Conservation (phyloP, 2,113 vertebrate genomes). For the Bubo scandiacus region DNA sequence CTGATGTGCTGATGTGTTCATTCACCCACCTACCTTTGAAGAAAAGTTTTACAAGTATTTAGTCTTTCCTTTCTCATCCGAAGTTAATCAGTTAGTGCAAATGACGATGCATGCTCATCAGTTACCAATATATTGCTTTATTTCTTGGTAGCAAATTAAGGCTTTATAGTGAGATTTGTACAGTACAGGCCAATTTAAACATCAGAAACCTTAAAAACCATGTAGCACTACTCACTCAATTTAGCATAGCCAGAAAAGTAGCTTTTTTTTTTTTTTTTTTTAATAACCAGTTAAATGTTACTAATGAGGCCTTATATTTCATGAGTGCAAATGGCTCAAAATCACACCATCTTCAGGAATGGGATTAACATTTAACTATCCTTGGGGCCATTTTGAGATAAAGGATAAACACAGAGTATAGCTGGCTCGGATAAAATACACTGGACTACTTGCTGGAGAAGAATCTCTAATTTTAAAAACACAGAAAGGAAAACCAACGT, state of each 20-base stretch:
- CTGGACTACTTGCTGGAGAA: not conserved
- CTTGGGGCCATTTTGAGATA: not conserved
- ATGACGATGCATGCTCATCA: not conserved
- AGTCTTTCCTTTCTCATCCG: not conserved
- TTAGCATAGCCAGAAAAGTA: slow-evolving; percentile 71
- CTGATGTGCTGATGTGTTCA: not conserved
- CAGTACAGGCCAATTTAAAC: slow-evolving; percentile 78
- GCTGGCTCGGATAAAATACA: not conserved
- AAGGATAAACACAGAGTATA: not conserved
- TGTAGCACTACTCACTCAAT: slow-evolving; percentile 65
- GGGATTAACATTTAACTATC: slow-evolving; percentile 15
- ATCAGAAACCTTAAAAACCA: slow-evolving; percentile 67
- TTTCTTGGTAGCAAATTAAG: slow-evolving; percentile 83
- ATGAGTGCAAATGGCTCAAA: slow-evolving; percentile 61
- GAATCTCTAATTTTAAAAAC: not conserved
- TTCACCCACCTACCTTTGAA: not conserved
- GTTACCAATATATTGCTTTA: slow-evolving; percentile 81
- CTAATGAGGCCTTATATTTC: slow-evolving; percentile 57
- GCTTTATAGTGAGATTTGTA: slow-evolving; percentile 79
- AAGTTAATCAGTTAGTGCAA: not conserved
- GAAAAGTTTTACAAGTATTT: not conserved
- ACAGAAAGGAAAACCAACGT: slow-evolving; percentile 14
- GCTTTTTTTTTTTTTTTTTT: slow-evolving; percentile 22
- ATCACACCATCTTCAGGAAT: slow-evolving; percentile 29
- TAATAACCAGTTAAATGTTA: slow-evolving; percentile 58